Evolutionary conservation across 1,140 invertebrate genomes (phyloP).

Genomic region (Orchestia grillus): DNA sequence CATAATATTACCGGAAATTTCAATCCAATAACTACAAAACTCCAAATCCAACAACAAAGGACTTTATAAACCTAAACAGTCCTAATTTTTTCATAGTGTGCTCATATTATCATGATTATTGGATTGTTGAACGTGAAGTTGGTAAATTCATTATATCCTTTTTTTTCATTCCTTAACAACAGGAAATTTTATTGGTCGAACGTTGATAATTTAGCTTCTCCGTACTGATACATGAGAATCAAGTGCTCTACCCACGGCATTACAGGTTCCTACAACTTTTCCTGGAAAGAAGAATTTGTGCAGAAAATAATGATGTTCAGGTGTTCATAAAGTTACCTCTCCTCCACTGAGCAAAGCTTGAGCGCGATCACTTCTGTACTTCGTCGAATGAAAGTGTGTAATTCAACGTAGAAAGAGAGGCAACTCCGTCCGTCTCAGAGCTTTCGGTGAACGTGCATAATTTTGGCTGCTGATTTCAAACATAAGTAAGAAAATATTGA

Average conservation of each 20-base stretch:
- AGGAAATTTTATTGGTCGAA: not conserved
- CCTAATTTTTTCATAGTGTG: not conserved
- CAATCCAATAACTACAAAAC: too few relatives aligned
- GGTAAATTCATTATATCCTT: not conserved
- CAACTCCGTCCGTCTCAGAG: not conserved
- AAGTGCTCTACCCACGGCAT: not conserved
- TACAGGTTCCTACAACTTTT: not conserved
- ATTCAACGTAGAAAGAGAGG: not conserved
- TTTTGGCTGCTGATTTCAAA: not conserved
- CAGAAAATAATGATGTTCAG: not conserved
- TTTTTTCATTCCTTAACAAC: not conserved
- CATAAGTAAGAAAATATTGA: not conserved
- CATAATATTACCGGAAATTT: too few relatives aligned
- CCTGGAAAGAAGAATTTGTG: not conserved
- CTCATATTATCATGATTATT: not conserved
- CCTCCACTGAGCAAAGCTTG: not conserved
- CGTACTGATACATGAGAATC: not conserved
- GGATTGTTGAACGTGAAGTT: not conserved
- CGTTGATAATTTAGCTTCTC: not conserved
- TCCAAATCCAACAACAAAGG: not conserved
- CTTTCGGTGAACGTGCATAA: not conserved
- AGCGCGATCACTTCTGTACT: not conserved
- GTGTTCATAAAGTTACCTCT: not conserved
- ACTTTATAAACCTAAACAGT: not conserved
- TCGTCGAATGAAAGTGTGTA: not conserved